A percentile compares a stretch with the other conserved stretches of the same genome.
These are phyloP conservation scores for Tragelaphus strepsiceros DNA, from an alignment of 2,113 vertebrate species.

Conservation along the genomic window DNA sequence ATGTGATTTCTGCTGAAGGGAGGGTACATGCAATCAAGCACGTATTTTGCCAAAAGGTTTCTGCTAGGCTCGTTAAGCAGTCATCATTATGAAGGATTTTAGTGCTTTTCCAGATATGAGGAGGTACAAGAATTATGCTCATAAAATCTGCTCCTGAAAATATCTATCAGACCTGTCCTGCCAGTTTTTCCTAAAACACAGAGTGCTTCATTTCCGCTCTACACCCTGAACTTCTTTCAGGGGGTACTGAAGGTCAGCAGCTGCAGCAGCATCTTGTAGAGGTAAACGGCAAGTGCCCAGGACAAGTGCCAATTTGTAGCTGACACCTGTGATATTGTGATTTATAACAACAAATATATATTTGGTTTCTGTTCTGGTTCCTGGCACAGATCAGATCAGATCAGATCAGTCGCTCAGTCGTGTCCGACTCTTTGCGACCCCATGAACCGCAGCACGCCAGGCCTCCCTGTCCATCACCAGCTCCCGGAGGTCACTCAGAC, in stretches of 20 bases:
- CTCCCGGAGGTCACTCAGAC: too few species aligned
- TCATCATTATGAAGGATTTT: neutral
- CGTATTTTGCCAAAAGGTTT: neutral
- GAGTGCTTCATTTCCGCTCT: neutral
- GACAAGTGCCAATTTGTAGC: neutral
- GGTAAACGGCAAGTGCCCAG: neutral
- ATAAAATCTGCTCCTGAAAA: neutral
- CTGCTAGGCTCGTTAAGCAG: neutral
- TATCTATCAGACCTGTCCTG: neutral
- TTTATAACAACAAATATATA: neutral
- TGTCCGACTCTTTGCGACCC: too few species aligned
- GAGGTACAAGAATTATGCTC: neutral
- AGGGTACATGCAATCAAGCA: neutral
- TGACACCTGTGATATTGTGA: neutral
- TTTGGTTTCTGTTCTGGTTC: neutral
- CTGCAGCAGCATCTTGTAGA: neutral
- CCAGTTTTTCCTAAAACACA: neutral
- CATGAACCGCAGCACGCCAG: too few species aligned
- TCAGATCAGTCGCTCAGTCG: too few species aligned
- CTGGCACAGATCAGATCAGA: neutral
- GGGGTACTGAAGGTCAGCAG: neutral
- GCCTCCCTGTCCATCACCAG: too few species aligned
- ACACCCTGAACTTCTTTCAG: neutral
- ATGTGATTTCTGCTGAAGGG: neutral
- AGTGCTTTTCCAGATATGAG: neutral